Conservation (phyloP, 2,888 invertebrate genomes). For the Dioctria linearis region DNA sequence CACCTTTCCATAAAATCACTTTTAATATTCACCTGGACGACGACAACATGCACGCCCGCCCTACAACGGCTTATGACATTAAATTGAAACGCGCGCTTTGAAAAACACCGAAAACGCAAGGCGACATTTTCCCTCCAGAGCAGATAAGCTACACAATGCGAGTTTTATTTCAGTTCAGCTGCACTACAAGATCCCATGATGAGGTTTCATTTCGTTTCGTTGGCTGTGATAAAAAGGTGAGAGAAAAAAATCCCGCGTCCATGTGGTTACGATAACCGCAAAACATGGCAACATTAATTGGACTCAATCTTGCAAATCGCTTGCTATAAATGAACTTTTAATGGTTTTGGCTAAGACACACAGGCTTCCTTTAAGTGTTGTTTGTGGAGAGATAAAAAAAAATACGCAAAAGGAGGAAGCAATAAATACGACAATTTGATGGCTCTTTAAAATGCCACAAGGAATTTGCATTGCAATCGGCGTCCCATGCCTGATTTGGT, state of each 20-base stretch:
- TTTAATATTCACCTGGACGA: conserved; percentile 23
- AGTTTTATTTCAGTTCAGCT: conserved; percentile 25
- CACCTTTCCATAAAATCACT: conserved; percentile 25
- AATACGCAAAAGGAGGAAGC: conserved; percentile 2
- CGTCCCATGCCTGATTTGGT: too few species aligned
- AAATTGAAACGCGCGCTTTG: conserved; percentile 4
- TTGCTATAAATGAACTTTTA: background rate
- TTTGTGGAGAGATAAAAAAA: conserved; percentile 9
- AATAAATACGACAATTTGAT: background rate
- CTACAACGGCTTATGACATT: background rate
- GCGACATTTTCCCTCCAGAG: too few species aligned
- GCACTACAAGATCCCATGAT: background rate
- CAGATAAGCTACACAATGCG: too few species aligned
- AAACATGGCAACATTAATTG: conserved; percentile 7
- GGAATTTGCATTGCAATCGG: too few species aligned
- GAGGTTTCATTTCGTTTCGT: background rate
- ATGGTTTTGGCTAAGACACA: too few species aligned
- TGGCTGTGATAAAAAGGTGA: background rate
- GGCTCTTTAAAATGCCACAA: too few species aligned
- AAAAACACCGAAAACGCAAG: too few species aligned
- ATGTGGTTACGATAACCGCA: conserved; percentile 19
- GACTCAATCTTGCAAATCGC: conserved; percentile 13
- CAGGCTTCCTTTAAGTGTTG: background rate
- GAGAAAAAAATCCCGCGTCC: background rate
- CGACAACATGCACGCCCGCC: background rate